Percentiles rank a stretch among this genome's conserved stretches.
Evolutionary conservation across 2,113 vertebrate genomes (phyloP).

Genomic region (Perca schrenkii): DNA sequence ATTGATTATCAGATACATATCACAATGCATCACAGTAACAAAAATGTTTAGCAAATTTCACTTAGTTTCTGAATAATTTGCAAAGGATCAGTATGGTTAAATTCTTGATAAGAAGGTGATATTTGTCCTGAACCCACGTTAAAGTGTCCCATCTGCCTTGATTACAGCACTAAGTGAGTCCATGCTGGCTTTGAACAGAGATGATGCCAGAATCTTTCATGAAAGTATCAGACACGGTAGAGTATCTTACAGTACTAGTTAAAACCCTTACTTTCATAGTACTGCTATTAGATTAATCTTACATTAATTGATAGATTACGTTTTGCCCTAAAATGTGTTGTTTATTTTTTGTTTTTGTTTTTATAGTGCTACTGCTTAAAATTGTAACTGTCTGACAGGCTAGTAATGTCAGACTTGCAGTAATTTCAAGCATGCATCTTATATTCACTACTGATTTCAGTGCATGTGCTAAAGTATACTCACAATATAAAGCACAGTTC

Average conservation of each 20-base stretch:
- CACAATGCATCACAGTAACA: not conserved
- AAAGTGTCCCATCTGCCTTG: conserved; percentile 81
- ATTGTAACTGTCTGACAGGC: conserved; percentile 48
- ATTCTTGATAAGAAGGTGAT: conserved; percentile 40
- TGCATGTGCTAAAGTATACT: conserved; percentile 75
- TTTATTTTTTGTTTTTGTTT: conserved; percentile 29
- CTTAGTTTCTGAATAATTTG: conserved; percentile 24
- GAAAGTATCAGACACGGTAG: conserved; percentile 85
- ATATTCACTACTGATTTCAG: conserved; percentile 59
- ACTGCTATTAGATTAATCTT: conserved; percentile 24
- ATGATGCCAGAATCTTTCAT: conserved; percentile 84
- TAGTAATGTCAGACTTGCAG: conserved; percentile 45
- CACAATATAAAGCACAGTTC: conserved; percentile 50
- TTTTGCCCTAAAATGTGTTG: conserved; percentile 41
- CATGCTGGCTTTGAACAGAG: conserved; percentile 85
- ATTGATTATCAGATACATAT: conserved; percentile 13
- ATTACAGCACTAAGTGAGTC: conserved; percentile 83
- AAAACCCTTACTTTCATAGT: conserved; percentile 36
- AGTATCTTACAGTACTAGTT: conserved; percentile 75
- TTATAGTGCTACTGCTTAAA: conserved; percentile 54
- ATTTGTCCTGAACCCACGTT: conserved; percentile 61
- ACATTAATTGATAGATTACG: conserved; percentile 17
- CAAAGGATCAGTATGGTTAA: conserved; percentile 9
- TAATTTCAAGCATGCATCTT: conserved; percentile 71
- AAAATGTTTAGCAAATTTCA: conserved; percentile 22